These are phyloP conservation scores for Ruditapes philippinarum DNA, from an alignment of 1,140 invertebrate genomes.

Conservation along the genomic window DNA sequence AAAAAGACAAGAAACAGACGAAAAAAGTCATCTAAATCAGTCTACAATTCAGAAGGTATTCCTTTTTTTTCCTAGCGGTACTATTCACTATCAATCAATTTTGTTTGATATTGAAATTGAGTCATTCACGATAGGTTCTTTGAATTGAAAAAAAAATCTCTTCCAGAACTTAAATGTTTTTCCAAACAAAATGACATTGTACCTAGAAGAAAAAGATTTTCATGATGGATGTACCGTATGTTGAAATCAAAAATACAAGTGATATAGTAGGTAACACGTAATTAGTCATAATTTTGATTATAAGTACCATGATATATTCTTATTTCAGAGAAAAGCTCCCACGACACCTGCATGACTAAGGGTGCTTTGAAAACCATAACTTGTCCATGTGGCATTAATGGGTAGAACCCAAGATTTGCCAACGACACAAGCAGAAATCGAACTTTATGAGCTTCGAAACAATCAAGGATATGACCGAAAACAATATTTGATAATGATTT, in stretches of 20 bases:
- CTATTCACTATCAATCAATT: too few relatives aligned
- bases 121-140: too few relatives aligned
- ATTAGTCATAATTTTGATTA: too few relatives aligned
- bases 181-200: too few relatives aligned
- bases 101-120: too few relatives aligned
- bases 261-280: too few relatives aligned
- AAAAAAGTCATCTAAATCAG: neutral
- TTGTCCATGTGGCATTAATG: slow-evolving; percentile 64
- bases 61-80: slow-evolving; percentile 42
- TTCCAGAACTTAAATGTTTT: too few relatives aligned
- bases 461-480: slow-evolving; percentile 25
- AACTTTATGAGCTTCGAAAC: neutral
- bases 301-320: too few relatives aligned
- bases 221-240: too few relatives aligned
- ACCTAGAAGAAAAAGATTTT: too few relatives aligned
- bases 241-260: too few relatives aligned
- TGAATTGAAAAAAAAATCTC: too few relatives aligned
- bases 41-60: neutral
- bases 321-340: slow-evolving; percentile 57
- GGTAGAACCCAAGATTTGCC: neutral
- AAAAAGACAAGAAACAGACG: neutral
- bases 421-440: neutral
- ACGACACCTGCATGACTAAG: slow-evolving; percentile 46
- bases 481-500: slow-evolving; percentile 37
- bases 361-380: slow-evolving; percentile 64